phyloP scores from a whole-genome alignment of 1,140 invertebrate species.

The Diabrotica undecimpunctata region DNA sequence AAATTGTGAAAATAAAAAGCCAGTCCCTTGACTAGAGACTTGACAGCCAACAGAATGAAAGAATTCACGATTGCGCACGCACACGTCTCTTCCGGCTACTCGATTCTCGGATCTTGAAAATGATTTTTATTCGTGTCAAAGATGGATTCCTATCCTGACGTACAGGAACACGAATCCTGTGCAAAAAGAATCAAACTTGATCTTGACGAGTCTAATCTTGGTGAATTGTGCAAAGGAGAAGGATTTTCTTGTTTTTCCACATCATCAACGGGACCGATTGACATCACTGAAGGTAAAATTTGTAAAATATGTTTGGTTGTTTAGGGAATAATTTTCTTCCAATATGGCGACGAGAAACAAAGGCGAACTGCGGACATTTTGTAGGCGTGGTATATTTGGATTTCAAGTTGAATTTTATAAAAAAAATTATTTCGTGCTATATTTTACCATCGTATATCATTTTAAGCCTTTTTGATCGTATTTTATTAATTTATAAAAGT shows the following conservation, averaged over 20 bases:
- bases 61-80: constrained; percentile 26
- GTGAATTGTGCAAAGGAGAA: constrained; percentile 39
- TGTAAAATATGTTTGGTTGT: constrained; percentile 47
- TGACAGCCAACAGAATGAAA: constrained; percentile 15
- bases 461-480: background rate
- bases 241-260: constrained; percentile 42
- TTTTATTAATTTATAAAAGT: constrained; percentile 3
- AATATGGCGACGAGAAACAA: constrained; percentile 47
- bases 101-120: constrained; percentile 23
- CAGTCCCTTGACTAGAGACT: constrained; percentile 12
- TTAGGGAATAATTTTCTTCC: constrained; percentile 42
- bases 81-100: constrained; percentile 24
- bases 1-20: constrained; percentile 17
- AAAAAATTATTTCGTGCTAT: constrained; percentile 8
- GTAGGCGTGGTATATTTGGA: constrained; percentile 41
- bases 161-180: constrained; percentile 44
- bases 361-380: constrained; percentile 43
- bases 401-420: constrained; percentile 19
- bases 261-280: constrained; percentile 34
- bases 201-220: constrained; percentile 34
- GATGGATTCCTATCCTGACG: constrained; percentile 46
- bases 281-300: constrained; percentile 46
- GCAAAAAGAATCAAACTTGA: constrained; percentile 46
- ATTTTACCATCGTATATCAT: background rate
- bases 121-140: constrained; percentile 46